Evolutionary conservation across 2,113 vertebrate genomes (phyloP).

Genomic region (Catharus minimus): DNA sequence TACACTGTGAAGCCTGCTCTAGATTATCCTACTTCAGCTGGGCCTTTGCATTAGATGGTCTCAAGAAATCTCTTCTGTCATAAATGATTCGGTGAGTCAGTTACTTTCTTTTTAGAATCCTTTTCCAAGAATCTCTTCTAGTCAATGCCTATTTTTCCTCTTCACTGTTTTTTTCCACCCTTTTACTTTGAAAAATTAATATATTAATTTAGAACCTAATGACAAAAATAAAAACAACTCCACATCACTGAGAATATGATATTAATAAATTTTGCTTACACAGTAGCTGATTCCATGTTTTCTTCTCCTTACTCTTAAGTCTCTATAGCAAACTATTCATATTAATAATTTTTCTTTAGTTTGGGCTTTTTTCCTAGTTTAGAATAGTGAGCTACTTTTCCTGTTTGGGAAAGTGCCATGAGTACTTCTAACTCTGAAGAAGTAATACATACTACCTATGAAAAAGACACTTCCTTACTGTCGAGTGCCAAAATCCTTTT

Average conservation of each 20-base stretch:
- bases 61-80: neutral
- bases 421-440: neutral
- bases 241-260: neutral
- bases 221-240: neutral
- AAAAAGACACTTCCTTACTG: neutral
- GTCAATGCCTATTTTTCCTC: neutral
- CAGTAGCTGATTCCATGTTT: neutral
- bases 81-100: neutral
- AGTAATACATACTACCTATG: neutral
- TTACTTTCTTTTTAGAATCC: neutral
- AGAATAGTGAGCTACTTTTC: neutral
- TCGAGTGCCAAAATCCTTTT: neutral
- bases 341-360: neutral
- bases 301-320: neutral
- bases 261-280: neutral
- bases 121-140: neutral
- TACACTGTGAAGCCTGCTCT: neutral
- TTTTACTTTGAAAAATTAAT: neutral
- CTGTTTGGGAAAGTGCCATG: neutral
- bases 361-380: neutral
- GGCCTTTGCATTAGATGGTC: neutral
- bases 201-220: neutral
- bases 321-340: neutral
- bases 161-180: neutral
- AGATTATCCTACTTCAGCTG: neutral